Evolutionary conservation across 2,888 invertebrate species (phyloP).

Genomic region (Agrypnus murinus): DNA sequence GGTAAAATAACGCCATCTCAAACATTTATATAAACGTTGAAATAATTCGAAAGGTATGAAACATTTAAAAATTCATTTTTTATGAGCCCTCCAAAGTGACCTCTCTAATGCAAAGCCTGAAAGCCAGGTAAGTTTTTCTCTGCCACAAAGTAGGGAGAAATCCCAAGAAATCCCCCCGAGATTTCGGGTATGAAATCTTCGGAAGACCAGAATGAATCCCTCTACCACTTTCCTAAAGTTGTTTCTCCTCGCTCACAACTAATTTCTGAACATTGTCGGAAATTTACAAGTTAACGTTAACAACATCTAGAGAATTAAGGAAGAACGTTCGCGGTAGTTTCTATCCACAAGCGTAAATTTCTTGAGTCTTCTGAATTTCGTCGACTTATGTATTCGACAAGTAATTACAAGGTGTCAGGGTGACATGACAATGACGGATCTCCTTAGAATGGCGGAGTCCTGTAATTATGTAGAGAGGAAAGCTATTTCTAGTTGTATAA

Average conservation of each 20-base stretch:
- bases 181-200: not conserved
- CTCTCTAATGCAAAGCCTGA: too few species aligned
- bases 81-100: too few species aligned
- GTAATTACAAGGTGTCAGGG: slow-evolving; percentile 48
- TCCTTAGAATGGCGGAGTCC: slow-evolving; percentile 39
- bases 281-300: slow-evolving; percentile 24
- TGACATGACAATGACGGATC: slow-evolving; percentile 53
- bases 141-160: too few species aligned
- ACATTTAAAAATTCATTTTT: too few species aligned
- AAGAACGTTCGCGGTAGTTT: slow-evolving; percentile 18
- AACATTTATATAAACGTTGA: too few species aligned
- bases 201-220: not conserved
- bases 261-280: slow-evolving; percentile 27
- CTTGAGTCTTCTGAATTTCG: slow-evolving; percentile 27
- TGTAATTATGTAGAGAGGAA: slow-evolving; percentile 45
- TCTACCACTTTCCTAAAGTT: slow-evolving; percentile 7
- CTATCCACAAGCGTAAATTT: slow-evolving; percentile 29
- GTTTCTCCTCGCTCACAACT: slow-evolving; percentile 16
- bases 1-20: too few species aligned
- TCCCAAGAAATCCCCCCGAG: too few species aligned
- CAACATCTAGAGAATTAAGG: slow-evolving; percentile 19
- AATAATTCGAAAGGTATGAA: too few species aligned
- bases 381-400: slow-evolving; percentile 39
- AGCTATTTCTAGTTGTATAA: slow-evolving; percentile 45
- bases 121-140: too few species aligned